Percentiles rank a stretch among this genome's conserved stretches.
Conservation (phyloP, 2,888 invertebrate species). For the Dugesia japonica region DNA sequence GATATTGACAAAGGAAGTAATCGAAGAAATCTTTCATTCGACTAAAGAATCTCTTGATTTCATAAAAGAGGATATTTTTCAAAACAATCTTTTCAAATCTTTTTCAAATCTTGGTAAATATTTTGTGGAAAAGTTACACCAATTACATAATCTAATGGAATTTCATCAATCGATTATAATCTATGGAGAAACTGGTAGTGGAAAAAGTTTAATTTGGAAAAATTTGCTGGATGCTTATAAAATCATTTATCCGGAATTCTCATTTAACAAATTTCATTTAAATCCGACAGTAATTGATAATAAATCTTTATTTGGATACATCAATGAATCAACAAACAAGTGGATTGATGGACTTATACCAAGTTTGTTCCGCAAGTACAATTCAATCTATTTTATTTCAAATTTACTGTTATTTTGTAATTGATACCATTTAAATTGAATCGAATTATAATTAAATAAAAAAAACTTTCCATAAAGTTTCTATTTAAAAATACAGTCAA, state of each 20-base stretch:
- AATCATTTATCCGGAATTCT: not conserved
- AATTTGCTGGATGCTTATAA: not conserved
- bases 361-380: not conserved
- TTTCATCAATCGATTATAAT: not conserved
- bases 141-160: not conserved
- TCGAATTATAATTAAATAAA: too few relatives aligned
- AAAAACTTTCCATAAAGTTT: too few relatives aligned
- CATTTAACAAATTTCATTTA: not conserved
- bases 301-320: not conserved
- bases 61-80: not conserved
- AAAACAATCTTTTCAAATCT: not conserved
- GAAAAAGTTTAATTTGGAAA: not conserved
- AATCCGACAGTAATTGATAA: not conserved
- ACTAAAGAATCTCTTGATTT: not conserved
- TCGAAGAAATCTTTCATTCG: not conserved
- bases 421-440: not conserved
- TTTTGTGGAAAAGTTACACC: not conserved
- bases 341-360: not conserved
- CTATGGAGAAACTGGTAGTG: not conserved
- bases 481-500: too few relatives aligned
- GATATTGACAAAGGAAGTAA: not conserved
- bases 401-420: not conserved
- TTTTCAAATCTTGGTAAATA: not conserved
- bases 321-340: not conserved
- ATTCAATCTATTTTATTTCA: not conserved